Evolutionary conservation across 2,797 vertebrate species (phyloP).

Genomic region (Staurois parvus): DNA sequence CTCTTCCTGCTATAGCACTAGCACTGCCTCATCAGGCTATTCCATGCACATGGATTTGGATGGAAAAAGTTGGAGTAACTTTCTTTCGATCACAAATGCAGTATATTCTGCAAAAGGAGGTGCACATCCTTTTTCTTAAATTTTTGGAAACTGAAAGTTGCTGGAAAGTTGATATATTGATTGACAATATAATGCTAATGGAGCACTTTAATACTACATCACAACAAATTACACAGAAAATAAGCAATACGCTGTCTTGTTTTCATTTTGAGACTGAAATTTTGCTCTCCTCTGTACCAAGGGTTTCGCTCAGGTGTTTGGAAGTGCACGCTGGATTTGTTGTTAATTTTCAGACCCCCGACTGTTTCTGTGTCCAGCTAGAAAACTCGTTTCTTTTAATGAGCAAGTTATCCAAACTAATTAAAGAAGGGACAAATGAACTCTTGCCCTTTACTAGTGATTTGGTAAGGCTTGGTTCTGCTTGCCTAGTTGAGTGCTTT

Average conservation of each 20-base stretch:
- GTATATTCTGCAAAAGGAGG: constrained; percentile 67
- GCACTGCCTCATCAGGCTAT: constrained; percentile 75
- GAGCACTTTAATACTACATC: constrained; percentile 62
- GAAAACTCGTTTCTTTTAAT: constrained; percentile 76
- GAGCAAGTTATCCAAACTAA: constrained; percentile 73
- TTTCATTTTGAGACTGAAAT: neutral
- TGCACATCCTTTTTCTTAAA: constrained; percentile 76
- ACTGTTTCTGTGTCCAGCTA: constrained; percentile 81
- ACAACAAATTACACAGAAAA: neutral
- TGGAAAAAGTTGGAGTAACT: constrained; percentile 62
- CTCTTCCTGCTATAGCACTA: constrained; percentile 63
- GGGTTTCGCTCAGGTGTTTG: constrained; percentile 70
- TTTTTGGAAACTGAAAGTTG: constrained; percentile 67
- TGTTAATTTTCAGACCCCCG: constrained; percentile 78
- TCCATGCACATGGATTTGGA: constrained; percentile 75
- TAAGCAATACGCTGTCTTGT: neutral
- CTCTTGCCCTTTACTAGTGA: constrained; percentile 73
- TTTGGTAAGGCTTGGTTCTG: constrained; percentile 72
- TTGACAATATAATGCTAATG: constrained; percentile 66
- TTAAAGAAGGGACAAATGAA: constrained; percentile 75
- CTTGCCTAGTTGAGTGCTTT: constrained; percentile 79
- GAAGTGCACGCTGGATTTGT: constrained; percentile 76
- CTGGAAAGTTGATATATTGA: constrained; percentile 80
- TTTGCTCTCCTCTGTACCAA: constrained; percentile 58
- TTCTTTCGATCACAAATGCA: constrained; percentile 61